phyloP scores from a whole-genome alignment of 2,888 invertebrate genomes.

The Danaus chrysippus region DNA sequence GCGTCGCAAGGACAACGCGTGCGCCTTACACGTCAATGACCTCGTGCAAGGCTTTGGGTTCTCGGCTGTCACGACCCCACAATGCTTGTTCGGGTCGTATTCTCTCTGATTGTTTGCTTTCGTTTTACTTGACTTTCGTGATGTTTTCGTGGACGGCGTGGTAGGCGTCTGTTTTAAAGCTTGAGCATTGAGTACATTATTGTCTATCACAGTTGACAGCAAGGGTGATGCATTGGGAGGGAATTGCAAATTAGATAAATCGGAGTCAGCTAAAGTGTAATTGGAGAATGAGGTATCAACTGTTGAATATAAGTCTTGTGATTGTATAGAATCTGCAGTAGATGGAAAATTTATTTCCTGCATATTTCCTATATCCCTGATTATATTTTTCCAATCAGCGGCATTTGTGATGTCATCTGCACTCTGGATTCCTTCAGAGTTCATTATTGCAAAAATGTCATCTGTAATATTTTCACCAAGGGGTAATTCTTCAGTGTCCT shows the following conservation, averaged over 20 bases:
- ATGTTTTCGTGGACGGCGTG: conserved; percentile 51
- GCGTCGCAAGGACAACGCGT: conserved; percentile 83
- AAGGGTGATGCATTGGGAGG: conserved; percentile 58
- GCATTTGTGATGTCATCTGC: conserved; percentile 72
- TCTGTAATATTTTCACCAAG: conserved; percentile 71
- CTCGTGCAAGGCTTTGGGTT: conserved; percentile 87
- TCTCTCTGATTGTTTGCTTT: conserved; percentile 78
- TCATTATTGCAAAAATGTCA: conserved; percentile 75
- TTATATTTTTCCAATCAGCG: conserved; percentile 74
- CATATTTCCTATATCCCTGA: conserved; percentile 71
- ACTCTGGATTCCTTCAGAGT: conserved; percentile 73
- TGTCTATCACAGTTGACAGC: conserved; percentile 50
- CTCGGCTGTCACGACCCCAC: conserved; percentile 86
- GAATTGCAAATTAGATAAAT: conserved; percentile 60
- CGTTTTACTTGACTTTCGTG: conserved; percentile 61
- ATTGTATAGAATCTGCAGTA: conserved; percentile 49
- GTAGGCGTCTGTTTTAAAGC: conserved; percentile 46
- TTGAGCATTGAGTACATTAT: conserved; percentile 44
- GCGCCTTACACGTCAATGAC: conserved; percentile 86
- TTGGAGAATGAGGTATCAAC: conserved; percentile 49
- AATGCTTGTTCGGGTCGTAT: conserved; percentile 90
- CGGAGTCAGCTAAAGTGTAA: conserved; percentile 57
- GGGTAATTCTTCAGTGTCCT: conserved; percentile 71
- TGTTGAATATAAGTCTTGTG: conserved; percentile 58
- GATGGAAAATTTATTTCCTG: conserved; percentile 71